phyloP scores from a whole-genome alignment of 2,113 vertebrate genomes.

The Odocoileus virginianus region DNA sequence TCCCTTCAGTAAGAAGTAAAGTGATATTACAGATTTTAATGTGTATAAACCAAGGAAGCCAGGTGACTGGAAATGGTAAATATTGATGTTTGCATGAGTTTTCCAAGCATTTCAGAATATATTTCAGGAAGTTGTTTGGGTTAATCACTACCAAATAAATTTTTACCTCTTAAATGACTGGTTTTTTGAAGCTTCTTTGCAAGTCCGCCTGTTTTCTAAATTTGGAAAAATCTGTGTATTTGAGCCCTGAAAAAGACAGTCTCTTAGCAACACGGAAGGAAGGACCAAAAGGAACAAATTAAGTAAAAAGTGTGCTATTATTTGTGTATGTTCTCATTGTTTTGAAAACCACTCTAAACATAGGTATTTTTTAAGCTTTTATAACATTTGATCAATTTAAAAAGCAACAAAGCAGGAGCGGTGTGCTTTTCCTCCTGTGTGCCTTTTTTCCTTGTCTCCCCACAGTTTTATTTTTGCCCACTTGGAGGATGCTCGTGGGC shows the following conservation, averaged over 20 bases:
- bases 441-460: not conserved
- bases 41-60: not conserved
- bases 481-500: not conserved
- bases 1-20: constrained; percentile 15
- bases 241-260: constrained; percentile 57
- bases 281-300: constrained; percentile 14
- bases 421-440: not conserved
- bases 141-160: constrained; percentile 46
- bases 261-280: constrained; percentile 62
- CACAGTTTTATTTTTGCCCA: not conserved
- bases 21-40: not conserved
- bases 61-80: not conserved
- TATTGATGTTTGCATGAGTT: not conserved
- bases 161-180: constrained; percentile 44
- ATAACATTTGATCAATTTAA: constrained; percentile 44
- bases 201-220: constrained; percentile 61
- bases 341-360: constrained; percentile 28
- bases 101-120: not conserved
- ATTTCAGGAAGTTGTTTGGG: not conserved
- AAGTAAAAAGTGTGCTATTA: not conserved
- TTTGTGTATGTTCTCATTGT: constrained; percentile 8
- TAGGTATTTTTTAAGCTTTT: constrained; percentile 15
- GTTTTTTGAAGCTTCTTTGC: constrained; percentile 31
- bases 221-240: constrained; percentile 54
- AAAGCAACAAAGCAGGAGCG: not conserved